Evolutionary conservation across 2,113 vertebrate species (phyloP), one percentile per base, ranked within the genome.

Genomic region (Syngnathus floridae): DNA sequence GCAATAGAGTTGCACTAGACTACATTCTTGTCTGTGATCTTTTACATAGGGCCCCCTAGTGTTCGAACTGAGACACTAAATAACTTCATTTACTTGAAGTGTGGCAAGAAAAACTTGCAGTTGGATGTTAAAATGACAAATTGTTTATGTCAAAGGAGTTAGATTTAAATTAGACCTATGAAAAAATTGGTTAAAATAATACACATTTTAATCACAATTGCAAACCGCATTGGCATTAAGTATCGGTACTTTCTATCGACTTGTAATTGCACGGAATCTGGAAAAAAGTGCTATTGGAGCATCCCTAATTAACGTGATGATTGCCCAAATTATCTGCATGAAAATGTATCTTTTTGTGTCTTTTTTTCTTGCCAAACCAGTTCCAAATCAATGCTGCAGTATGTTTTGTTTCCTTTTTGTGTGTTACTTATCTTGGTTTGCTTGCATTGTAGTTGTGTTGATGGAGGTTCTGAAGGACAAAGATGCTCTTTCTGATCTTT

Each of bases 401-500:
- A 51, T 26, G 1, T 60, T 60, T 38, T 60, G n/a, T 58, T 37
- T 19, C 2, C 16, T 55, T 55, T 31, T 12, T 14, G 6, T 31
- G 52, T 55, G 52, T 55, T 31, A 14, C 52, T 12, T 60, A 10
- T 8, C 38, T 16, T n/a, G 38, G 7, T 61, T 26, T 22, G 40
- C 40, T 43, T 4, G 38, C 40, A 6, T 16, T 11, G 16, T 38
- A 10, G 16, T 37, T n/a, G 17, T 38, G 35, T 58, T 5, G 62
- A 67, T 84, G 31, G 35, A 36, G 14, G 14, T 85, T 83, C 82
- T 81, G 82, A 61, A 72, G 67, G 81, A 71, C 75, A 37, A 59
- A 35, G 74, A 71, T 66, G 65, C 72, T 72, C 16, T 70, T 79
- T 77, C 61, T 79, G 64, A 84, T 84, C 78, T 81, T 84, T 84